Conservation (phyloP, 2,797 vertebrate species). For the Neostethus bicornis region DNA sequence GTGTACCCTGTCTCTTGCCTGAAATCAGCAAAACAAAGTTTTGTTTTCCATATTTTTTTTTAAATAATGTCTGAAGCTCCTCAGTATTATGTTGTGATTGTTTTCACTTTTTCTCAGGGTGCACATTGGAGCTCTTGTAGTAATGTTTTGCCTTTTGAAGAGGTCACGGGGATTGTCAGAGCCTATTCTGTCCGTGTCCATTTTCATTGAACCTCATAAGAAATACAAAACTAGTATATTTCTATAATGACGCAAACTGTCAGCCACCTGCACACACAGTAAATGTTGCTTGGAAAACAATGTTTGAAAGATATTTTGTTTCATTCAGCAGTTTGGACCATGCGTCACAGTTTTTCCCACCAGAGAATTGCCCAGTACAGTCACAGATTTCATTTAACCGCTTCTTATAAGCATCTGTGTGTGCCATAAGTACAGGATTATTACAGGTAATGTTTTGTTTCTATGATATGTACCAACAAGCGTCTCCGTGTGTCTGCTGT, state of each 20-base stretch:
- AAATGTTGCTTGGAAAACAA: constrained; percentile 2
- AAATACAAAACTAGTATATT: background rate
- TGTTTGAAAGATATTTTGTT: constrained; percentile 9
- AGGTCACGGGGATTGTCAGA: no score
- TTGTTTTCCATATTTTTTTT: background rate
- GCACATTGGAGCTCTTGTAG: background rate
- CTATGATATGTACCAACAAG: constrained; percentile 24
- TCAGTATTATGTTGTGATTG: background rate
- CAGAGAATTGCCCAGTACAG: constrained; percentile 16
- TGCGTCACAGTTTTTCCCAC: constrained; percentile 25
- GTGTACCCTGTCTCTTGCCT: no score
- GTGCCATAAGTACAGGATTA: constrained; percentile 8
- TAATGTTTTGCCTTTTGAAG: no score
- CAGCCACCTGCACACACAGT: constrained; percentile 11
- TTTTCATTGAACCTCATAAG: constrained; percentile 33
- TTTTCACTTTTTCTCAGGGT: background rate
- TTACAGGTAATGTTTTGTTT: constrained; percentile 30
- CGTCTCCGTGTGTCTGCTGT: constrained; percentile 23
- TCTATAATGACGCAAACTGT: background rate
- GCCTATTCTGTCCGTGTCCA: constrained; percentile 10
- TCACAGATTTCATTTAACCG: constrained; percentile 13
- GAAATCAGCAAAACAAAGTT: no score
- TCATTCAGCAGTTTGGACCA: constrained; percentile 9
- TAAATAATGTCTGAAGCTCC: background rate
- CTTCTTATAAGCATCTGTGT: background rate